These are phyloP conservation scores for Tachystola acroxantha DNA, from an alignment of 2,888 invertebrate genomes.

Conservation along the genomic window DNA sequence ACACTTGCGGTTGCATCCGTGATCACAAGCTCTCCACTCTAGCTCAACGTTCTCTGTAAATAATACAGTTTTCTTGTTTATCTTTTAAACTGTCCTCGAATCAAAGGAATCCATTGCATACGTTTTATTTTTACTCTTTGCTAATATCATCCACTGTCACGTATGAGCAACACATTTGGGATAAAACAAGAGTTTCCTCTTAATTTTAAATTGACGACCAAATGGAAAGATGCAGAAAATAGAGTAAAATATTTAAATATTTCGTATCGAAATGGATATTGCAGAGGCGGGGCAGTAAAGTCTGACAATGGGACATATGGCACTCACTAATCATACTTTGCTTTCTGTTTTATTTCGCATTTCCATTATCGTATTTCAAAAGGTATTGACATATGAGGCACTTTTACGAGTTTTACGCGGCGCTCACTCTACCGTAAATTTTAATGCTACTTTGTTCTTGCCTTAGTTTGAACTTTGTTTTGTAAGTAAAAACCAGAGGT, in stretches of 20 bases:
- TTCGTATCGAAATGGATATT: conserved; percentile 53
- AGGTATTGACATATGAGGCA: conserved; percentile 76
- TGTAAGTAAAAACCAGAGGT: conserved; percentile 25
- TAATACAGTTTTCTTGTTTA: neutral
- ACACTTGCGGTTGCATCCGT: conserved; percentile 34
- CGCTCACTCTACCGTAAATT: conserved; percentile 54
- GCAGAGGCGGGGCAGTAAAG: conserved; percentile 56
- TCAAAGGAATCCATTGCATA: no score
- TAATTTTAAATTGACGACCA: no score
- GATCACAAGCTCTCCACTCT: conserved; percentile 29
- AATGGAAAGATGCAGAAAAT: neutral
- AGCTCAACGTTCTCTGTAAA: neutral
- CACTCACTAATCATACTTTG: conserved; percentile 77
- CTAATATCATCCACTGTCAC: no score
- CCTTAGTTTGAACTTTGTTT: conserved; percentile 37
- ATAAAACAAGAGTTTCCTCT: no score
- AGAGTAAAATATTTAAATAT: conserved; percentile 40
- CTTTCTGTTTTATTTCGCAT: conserved; percentile 78
- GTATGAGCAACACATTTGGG: no score
- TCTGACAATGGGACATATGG: conserved; percentile 68
- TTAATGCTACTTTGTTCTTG: conserved; percentile 52
- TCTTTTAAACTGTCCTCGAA: neutral
- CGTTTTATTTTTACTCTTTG: no score
- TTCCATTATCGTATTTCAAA: conserved; percentile 78
- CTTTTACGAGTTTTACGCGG: conserved; percentile 70